phyloP scores from a whole-genome alignment of 2,797 vertebrate species.

The Synanceia verrucosa region DNA sequence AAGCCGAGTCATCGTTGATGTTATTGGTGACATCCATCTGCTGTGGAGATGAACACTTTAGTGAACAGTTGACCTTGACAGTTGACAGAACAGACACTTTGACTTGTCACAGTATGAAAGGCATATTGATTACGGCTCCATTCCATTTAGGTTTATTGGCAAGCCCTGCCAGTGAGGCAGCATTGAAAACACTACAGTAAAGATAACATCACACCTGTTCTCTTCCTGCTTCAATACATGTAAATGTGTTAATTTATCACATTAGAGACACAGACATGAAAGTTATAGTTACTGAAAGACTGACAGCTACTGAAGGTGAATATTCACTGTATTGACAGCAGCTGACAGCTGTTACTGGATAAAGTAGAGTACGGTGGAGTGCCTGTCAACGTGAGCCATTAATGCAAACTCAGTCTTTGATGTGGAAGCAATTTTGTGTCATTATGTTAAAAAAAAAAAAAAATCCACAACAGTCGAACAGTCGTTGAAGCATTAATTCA shows the following conservation, averaged over 20 bases:
- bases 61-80: neutral
- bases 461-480: neutral
- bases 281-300: neutral
- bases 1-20: neutral
- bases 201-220: too few species aligned
- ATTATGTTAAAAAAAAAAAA: neutral
- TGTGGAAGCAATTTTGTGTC: neutral
- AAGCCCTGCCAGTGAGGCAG: neutral
- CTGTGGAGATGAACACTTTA: neutral
- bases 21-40: neutral
- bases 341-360: neutral
- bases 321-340: neutral
- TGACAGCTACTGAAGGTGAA: neutral
- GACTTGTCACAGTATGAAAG: neutral
- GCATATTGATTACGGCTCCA: neutral
- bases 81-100: neutral
- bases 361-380: neutral
- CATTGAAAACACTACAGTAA: neutral
- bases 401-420: neutral
- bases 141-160: neutral
- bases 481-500: neutral
- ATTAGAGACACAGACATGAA: neutral
- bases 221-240: neutral
- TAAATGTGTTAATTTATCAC: neutral
- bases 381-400: neutral